A percentile compares a stretch with the other conserved stretches of the same genome.
These are phyloP conservation scores for Harpegnathos saltator DNA, from an alignment of 1,140 invertebrate genomes.

Conservation along the genomic window DNA sequence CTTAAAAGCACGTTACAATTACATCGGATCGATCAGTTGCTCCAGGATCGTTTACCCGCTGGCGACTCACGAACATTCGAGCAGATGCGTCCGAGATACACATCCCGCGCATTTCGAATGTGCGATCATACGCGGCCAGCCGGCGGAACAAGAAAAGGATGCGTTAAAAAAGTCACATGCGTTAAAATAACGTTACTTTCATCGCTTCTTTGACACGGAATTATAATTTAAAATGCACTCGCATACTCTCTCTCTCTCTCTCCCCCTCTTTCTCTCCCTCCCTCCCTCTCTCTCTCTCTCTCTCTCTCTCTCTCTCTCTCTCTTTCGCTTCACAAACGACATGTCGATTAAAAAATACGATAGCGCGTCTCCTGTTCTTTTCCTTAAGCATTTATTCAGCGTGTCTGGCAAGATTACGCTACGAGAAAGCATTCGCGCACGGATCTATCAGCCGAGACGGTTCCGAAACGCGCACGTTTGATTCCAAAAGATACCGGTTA, in stretches of 20 bases:
- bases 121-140: not conserved
- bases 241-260: not conserved
- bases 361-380: not conserved
- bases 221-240: constrained; percentile 14
- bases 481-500: constrained; percentile 24
- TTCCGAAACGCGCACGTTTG: constrained; percentile 11
- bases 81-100: not conserved
- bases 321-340: not conserved
- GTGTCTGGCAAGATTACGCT: constrained; percentile 26
- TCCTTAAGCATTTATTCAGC: not conserved
- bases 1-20: constrained; percentile 13
- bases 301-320: too few relatives aligned
- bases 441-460: not conserved
- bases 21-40: not conserved
- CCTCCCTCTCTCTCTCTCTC: too few relatives aligned
- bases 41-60: not conserved
- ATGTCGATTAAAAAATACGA: not conserved
- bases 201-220: not conserved
- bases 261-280: not conserved
- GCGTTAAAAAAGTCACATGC: not conserved
- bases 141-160: not conserved
- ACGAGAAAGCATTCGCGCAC: constrained; percentile 14
- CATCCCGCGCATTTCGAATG: not conserved
- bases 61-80: not conserved
- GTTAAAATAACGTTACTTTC: not conserved